Conservation (phyloP, 2,113 vertebrate genomes). For the Hemichromis elongatus region DNA sequence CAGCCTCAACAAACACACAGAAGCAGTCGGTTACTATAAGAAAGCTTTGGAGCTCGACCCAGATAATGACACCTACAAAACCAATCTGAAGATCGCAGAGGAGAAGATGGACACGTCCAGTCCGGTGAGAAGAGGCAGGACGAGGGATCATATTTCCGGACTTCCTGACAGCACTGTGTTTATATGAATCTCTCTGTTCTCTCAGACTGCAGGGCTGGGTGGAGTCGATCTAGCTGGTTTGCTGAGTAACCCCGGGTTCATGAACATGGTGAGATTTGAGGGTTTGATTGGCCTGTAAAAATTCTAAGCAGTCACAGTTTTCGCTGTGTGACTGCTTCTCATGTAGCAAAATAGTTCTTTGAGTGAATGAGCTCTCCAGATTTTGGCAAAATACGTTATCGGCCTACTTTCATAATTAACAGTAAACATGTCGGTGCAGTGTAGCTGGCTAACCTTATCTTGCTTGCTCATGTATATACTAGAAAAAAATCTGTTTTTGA, state of each 20-base stretch:
- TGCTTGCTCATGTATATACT: neutral
- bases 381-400: neutral
- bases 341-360: neutral
- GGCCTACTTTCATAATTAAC: fast-evolving
- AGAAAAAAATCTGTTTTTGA: neutral
- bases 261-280: conserved; percentile 85
- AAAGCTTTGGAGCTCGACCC: conserved; percentile 96
- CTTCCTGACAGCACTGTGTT: fast-evolving
- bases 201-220: conserved; percentile 82
- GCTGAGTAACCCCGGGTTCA: conserved; percentile 92
- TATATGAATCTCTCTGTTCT: neutral
- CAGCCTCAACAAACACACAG: conserved; percentile 89
- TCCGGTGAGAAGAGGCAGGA: conserved; percentile 72
- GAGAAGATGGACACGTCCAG: conserved; percentile 90
- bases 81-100: conserved; percentile 91
- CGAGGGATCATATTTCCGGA: neutral
- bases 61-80: conserved; percentile 91
- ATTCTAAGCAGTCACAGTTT: neutral
- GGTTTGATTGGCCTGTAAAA: neutral
- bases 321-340: no score
- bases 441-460: fast-evolving
- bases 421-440: neutral
- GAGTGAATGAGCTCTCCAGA: neutral
- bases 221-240: conserved; percentile 88
- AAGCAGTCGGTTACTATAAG: conserved; percentile 87